These are phyloP conservation scores for Tiliacea aurago DNA, from an alignment of 2,888 invertebrate genomes.

Conservation along the genomic window DNA sequence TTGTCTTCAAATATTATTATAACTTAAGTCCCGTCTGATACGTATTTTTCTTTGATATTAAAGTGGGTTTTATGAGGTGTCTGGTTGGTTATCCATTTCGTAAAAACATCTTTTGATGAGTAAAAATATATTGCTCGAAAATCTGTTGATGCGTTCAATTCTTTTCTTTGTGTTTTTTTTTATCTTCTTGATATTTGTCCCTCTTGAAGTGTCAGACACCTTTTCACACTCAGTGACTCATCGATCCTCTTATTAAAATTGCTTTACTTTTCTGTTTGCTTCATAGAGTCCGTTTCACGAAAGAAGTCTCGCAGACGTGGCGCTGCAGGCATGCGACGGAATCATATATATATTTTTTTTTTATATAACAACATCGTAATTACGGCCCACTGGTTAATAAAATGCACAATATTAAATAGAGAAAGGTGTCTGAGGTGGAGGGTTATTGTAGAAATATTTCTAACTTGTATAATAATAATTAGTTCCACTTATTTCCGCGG, in stretches of 20 bases:
- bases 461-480: no score
- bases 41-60: slow-evolving; percentile 48
- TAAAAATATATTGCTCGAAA: slow-evolving; percentile 31
- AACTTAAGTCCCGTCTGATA: slow-evolving; percentile 45
- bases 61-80: slow-evolving; percentile 32
- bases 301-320: no score
- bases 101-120: slow-evolving; percentile 37
- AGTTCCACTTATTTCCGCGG: no score
- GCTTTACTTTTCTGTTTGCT: slow-evolving; percentile 24
- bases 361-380: no score
- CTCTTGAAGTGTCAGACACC: slow-evolving; percentile 19
- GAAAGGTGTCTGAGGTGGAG: no score
- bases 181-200: slow-evolving; percentile 18
- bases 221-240: slow-evolving; percentile 23
- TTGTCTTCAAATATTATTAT: slow-evolving; percentile 58
- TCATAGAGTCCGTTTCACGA: no score
- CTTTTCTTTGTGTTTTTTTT: slow-evolving; percentile 7
- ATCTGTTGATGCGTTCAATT: slow-evolving; percentile 41
- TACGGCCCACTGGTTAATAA: no score
- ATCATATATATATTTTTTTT: no score
- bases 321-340: no score
- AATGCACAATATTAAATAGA: no score
- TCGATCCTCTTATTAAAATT: slow-evolving; percentile 9
- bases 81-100: slow-evolving; percentile 43
- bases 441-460: no score